Evolutionary conservation across 1,140 invertebrate genomes (phyloP), one percentile per base, ranked within the genome.

Genomic region (Drosophila parabipectinata): DNA sequence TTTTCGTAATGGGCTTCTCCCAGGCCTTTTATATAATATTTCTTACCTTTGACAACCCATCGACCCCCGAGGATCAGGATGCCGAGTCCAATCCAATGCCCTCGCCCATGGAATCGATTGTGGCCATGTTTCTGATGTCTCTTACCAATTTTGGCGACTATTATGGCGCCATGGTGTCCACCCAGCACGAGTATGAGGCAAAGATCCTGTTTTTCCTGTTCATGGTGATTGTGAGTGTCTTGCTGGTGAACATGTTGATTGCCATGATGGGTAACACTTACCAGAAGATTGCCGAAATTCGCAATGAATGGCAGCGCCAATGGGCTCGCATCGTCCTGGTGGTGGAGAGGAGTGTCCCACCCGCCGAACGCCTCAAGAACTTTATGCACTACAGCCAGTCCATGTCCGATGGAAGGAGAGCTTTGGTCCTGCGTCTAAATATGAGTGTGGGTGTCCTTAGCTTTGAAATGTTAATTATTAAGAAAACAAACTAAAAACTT

Each of bases 211-310:
- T 99, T 92, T 96, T 99, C 12, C 93, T 99, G 1, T 99, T 98
- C 92, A 99, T 99, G 97, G 97, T 96, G 53, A 97, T 99, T 81
- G 98, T 99, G 18, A 97, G 97, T 0, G 96, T 99, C 74, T 93
- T 99, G 8, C 93, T 99, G 58, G 97, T 99, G 12, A 99, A 99
- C 94, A 98, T 99, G 97, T 94, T 99, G 90, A 99, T 99, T 85
- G 98, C 98, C 78, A 99, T 99, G 98, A 99, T 99, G 98, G 98
- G 98, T 1, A 99, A 99, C 91, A 99, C 98, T 18, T 99, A 99
- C 92, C 97, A 99, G 92, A 97, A 97, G 92, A 99, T 99, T 77
- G 98, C 98, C 3, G 97, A 98, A 92, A 98, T 98, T 3, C 94
- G 97, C 78, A 99, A 99, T 92, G 98, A 99, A 92, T 99, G 98